These are phyloP conservation scores for Rhizomys pruinosus DNA, from an alignment of 2,113 vertebrate species.

Conservation along the genomic window DNA sequence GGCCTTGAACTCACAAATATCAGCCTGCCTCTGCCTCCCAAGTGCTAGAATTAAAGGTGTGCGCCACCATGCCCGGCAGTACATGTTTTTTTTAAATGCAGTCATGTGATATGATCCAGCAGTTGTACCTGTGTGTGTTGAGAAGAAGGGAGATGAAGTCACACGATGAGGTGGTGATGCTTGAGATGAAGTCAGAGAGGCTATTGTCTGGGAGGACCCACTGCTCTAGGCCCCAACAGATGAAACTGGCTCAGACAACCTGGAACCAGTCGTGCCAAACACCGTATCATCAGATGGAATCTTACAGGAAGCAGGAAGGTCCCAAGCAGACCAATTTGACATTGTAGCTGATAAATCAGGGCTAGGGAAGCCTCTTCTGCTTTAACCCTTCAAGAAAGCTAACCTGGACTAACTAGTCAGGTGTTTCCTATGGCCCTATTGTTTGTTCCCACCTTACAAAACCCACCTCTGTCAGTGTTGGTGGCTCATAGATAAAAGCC, in stretches of 20 bases:
- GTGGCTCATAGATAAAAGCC: background rate
- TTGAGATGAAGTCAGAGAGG: background rate
- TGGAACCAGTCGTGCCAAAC: background rate
- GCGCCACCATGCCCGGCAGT: too few relatives aligned
- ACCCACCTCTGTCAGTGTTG: background rate
- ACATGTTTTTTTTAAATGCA: background rate
- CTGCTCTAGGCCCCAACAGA: background rate
- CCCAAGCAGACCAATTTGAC: background rate
- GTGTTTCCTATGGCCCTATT: background rate
- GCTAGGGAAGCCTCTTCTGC: background rate
- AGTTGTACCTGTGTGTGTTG: too few relatives aligned
- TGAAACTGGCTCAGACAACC: background rate
- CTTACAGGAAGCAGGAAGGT: background rate
- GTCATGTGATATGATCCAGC: background rate
- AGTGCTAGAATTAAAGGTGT: too few relatives aligned
- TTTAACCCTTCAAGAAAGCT: background rate
- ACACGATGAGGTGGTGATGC: background rate
- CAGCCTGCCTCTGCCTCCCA: too few relatives aligned
- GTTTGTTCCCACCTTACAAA: background rate
- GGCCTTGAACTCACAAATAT: too few relatives aligned
- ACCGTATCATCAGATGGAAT: background rate
- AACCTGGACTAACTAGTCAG: background rate
- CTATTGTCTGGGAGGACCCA: background rate
- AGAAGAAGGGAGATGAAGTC: background rate
- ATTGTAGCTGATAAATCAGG: background rate